Evolutionary conservation across 2,113 vertebrate species (phyloP), one percentile per base, ranked within the genome.

Genomic region (Periophthalmodon schlosseri): DNA sequence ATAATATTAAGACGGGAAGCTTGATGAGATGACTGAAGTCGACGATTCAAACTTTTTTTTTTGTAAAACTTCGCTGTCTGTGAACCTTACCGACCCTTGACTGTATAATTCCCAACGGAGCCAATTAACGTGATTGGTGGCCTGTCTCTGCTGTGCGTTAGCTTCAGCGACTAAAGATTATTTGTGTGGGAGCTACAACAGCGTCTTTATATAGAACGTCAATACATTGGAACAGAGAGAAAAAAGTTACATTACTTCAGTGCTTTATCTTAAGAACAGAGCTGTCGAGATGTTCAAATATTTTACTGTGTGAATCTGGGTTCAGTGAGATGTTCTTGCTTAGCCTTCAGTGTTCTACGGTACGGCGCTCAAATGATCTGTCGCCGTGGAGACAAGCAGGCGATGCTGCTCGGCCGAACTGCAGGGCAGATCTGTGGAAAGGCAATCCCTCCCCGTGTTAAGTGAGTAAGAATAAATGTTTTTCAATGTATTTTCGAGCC

Each of bases 121-220:
- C 87, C 86, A 91, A 94, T 93, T 92, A 92, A 83, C 86, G 79
- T 88, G 84, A 86, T 84, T 87, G 87, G 77, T 88, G 71, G 83
- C 79, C 84, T 89, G 84, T 86, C 72, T 84, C 83, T 83, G 75
- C 61, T 76, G 69, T 74, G 69, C 69, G 56, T 36, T 63, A 58
- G 57, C 67, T 54, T 68, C 39, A 23, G 64, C 24, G 67, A 61
- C 58, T 33, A 47, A n/a, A 68, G 58, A 49, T 46, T 46, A 8
- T 75, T 69, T 72, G 69, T 80, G 39, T 76, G 39, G 75, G 70
- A 54, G 69, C 44, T 75, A 20, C 7, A 52, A 36, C 64, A 69
- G 77, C 75, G 73, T 67, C 13, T 61, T 23, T 20, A 36, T 64
- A 36, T 20, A 78, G 23, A 67, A 15, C 54, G 39, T 76, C 69